Percentiles rank a stretch among this genome's conserved stretches.
phyloP scores from a whole-genome alignment of 2,888 invertebrate genomes.

The Autographa pulchrina region DNA sequence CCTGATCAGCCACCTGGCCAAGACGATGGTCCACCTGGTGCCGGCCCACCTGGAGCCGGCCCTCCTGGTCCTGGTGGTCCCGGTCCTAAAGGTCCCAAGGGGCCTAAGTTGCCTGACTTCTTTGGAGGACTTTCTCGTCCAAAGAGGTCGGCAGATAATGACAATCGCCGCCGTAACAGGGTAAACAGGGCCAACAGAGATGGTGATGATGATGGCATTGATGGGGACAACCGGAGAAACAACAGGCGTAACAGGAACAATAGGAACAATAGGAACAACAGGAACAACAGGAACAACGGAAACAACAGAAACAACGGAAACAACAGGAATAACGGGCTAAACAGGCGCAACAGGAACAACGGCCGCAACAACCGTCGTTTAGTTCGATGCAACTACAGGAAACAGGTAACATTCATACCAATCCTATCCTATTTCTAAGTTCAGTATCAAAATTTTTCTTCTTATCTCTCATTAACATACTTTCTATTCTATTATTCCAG shows the following conservation, averaged over 20 bases:
- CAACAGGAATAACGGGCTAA: background rate
- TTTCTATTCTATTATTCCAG: constrained; percentile 26
- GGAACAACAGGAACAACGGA: background rate
- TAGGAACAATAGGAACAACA: background rate
- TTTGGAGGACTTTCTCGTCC: background rate
- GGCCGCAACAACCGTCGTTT: background rate
- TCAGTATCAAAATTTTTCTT: background rate
- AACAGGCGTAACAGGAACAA: background rate
- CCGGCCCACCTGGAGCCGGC: background rate
- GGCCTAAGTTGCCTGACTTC: background rate
- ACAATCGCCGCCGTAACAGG: background rate
- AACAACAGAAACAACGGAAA: background rate
- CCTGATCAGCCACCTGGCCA: background rate
- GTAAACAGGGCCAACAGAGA: background rate
- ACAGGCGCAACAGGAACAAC: background rate
- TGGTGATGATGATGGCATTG: no score
- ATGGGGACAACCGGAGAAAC: background rate
- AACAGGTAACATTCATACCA: background rate
- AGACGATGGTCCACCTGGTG: background rate
- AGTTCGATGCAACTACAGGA: background rate
- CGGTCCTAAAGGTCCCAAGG: background rate
- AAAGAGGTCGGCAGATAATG: background rate
- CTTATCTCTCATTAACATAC: background rate
- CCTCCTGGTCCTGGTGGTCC: background rate
- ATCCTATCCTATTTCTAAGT: background rate